Percentiles rank a stretch among this genome's conserved stretches.
phyloP scores from a whole-genome alignment of 2,888 invertebrate species.

The Seladonia tumulorum region DNA sequence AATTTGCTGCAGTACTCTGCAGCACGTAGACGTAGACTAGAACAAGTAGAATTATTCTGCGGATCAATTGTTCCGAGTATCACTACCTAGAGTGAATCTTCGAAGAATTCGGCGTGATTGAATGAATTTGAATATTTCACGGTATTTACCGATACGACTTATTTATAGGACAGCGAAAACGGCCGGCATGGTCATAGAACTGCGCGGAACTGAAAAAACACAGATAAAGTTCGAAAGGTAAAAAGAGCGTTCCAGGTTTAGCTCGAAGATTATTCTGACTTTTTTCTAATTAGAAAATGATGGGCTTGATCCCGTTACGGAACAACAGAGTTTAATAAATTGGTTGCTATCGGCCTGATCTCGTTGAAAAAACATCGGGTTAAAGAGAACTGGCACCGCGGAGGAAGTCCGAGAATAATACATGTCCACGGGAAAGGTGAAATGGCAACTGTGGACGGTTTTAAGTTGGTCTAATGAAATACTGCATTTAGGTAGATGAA shows the following conservation, averaged over 20 bases:
- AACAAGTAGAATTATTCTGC: not conserved
- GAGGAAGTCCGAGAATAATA: not conserved
- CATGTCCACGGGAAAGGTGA: not conserved
- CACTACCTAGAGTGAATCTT: no score
- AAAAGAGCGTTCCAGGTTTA: not conserved
- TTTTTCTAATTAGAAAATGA: not conserved
- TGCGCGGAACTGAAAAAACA: not conserved
- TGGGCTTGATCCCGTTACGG: not conserved
- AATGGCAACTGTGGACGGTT: no score
- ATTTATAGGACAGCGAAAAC: not conserved
- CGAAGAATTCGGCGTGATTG: not conserved
- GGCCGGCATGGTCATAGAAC: not conserved
- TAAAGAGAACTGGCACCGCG: not conserved
- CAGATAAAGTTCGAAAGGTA: not conserved
- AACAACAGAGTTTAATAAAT: not conserved
- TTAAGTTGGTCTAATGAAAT: no score
- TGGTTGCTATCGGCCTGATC: not conserved
- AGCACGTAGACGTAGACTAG: not conserved
- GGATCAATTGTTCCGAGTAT: not conserved
- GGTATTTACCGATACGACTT: not conserved
- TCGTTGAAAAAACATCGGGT: not conserved
- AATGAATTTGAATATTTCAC: not conserved
- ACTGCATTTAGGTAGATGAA: no score
- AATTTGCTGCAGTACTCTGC: not conserved
- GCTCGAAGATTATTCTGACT: not conserved